Evolutionary conservation across 2,113 vertebrate species (phyloP), one percentile per base, ranked within the genome.

Genomic region (Leptobrachium leishanense): DNA sequence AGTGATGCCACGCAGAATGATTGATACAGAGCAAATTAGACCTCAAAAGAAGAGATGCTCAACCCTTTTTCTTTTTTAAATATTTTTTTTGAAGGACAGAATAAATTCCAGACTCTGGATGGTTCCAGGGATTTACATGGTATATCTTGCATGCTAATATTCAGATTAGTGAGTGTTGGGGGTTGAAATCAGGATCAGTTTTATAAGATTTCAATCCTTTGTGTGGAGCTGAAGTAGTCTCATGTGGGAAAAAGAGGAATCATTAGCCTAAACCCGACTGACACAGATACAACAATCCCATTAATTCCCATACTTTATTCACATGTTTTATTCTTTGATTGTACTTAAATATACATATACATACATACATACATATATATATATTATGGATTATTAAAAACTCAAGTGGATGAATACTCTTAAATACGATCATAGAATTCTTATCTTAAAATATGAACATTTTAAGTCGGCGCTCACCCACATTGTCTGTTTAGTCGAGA

Each of bases 231-330:
- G 55, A 46, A 76, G n/a, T 81, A 85, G 83, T 43, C 0, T 43
- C 0, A 6, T 84, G 73, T 55, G 55, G 83, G 62, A 83, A 83
- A 70, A 83, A 71, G 54, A 62, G n/a, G 76, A 79, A 81, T 69
- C 65, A 83, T 87, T 86, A 84, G 69, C 85, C 86, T 85, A 85
- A 59, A 84, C 81, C 82, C 83, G 85, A 83, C 77, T 79, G 75
- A 83, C 59, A 83, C 84, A 86, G 84, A 84, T 81, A 82, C 84
- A 86, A 84, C 84, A 82, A 82, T 80, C 62, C 54, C 43, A 64
- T 79, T 65, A 66, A 20, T 0, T 1, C 72, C 59, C 15, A 57
- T 39, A 3, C 39, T 83, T 79, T 73, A 59, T 0, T 75, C 4
- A 8, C 44, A 46, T 46, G 3, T 46, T 46, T 46, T 46, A 46